Evolutionary conservation across 1,140 invertebrate species (phyloP), one percentile per base, ranked within the genome.

Genomic region (Neodiprion pinetum): DNA sequence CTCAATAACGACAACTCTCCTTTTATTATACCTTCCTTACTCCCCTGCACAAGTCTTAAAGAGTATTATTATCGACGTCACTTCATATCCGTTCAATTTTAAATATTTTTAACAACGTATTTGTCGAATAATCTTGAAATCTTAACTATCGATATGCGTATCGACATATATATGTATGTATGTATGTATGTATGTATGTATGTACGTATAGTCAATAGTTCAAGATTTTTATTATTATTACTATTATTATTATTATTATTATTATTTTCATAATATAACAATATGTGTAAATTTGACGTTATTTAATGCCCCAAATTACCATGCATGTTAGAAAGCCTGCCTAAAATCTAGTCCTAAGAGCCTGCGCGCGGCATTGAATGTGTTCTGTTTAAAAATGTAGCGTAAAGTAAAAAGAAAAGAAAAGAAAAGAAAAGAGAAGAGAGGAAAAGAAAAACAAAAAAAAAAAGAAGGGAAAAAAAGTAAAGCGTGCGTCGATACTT

Each of bases 261-360:
- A 53, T 21, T 21, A 21, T 21, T 21, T 21, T 21, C 17, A 21
- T 21, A 21, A 40, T 40, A 40, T 3, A 40, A 40, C 5, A 5
- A 40, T 40, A 40, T 40, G 5, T 40, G 28, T 40, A 40, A 40
- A 40, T 61, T 40, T 40, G 28, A 61, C 53, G 9, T 61, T 7
- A 17, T 61, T 47, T 23, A 69, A 7, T 69, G 67, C 40, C 67
- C 67, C 53, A 21, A 17, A 17, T 69, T 7, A 69, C 40, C 67
- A 23, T 73, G 74, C 72, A 75, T 67, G 68, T 74, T 61, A 72
- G 67, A n/a, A 65, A 76, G 74, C 72, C 77, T 78, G 77, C 79
- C 78, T 77, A 75, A 21, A 79, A 78, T 82, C 79, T 82, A 82
- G 80, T 82, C 80, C 50, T 82, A 80, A 77, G 77, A 78, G 71